These are phyloP conservation scores for Xiphorhynchus elegans DNA, from an alignment of 2,113 vertebrate genomes.

Conservation along the genomic window DNA sequence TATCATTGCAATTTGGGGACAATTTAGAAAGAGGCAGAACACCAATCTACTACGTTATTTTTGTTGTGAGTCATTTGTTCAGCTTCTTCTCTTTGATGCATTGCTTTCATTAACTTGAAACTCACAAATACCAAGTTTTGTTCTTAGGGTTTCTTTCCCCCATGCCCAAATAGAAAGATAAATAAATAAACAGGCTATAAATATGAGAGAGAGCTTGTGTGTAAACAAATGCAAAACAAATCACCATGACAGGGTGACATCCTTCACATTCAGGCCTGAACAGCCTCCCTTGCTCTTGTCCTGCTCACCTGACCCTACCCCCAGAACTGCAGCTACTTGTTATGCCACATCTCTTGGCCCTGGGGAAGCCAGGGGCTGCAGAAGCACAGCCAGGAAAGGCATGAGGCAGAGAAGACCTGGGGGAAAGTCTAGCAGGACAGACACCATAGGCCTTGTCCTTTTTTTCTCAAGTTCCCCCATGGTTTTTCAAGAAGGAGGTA, in stretches of 20 bases:
- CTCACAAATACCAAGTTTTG: neutral
- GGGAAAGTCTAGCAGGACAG: neutral
- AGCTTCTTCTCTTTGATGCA: conserved; percentile 24
- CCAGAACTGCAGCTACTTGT: neutral
- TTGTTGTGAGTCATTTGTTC: neutral
- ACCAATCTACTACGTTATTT: neutral
- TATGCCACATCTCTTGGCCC: neutral
- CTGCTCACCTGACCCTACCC: neutral
- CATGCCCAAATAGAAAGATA: neutral
- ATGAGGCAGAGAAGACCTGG: neutral
- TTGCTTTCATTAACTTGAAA: conserved; percentile 27
- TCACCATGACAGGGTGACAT: neutral
- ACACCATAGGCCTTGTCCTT: neutral
- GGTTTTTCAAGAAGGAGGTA: neutral
- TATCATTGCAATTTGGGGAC: neutral
- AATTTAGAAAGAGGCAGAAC: neutral
- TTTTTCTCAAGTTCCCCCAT: neutral
- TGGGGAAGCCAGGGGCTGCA: neutral
- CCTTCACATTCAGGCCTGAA: neutral
- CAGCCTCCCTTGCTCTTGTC: neutral
- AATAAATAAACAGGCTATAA: neutral
- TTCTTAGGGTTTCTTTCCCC: neutral
- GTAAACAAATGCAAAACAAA: neutral
- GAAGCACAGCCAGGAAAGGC: neutral
- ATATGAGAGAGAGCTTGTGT: rapidly evolving